phyloP scores from a whole-genome alignment of 2,113 vertebrate species.

The Mormyrus lacerda region DNA sequence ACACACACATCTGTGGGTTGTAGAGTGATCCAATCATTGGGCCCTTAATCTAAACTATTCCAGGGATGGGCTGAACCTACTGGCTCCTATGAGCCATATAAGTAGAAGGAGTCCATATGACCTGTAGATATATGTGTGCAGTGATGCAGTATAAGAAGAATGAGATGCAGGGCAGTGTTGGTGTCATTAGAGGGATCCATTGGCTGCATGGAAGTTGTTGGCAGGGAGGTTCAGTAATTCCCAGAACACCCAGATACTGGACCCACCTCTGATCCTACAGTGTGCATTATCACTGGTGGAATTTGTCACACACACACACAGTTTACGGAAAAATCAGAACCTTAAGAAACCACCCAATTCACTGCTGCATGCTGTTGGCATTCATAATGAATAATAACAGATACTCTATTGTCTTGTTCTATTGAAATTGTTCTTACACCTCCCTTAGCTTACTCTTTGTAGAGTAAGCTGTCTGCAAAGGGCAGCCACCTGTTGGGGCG shows the following conservation, averaged over 20 bases:
- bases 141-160: background rate
- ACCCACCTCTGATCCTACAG: background rate
- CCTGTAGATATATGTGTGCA: background rate
- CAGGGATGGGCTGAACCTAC: no score
- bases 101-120: background rate
- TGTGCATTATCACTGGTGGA: background rate
- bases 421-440: no score
- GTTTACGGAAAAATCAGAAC: background rate
- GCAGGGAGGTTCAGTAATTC: background rate
- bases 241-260: background rate
- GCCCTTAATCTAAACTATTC: no score
- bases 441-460: no score
- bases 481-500: no score
- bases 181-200: background rate
- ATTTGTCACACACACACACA: background rate
- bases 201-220: background rate
- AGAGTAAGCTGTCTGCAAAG: no score
- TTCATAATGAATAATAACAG: background rate
- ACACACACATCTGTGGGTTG: no score
- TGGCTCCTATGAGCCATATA: background rate
- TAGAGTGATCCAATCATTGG: no score
- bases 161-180: background rate
- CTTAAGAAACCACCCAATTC: background rate
- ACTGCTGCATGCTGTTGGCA: background rate
- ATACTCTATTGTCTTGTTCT: no score